Evolutionary conservation across 2,113 vertebrate species (phyloP).

Genomic region (Beaufortia kweichowensis): DNA sequence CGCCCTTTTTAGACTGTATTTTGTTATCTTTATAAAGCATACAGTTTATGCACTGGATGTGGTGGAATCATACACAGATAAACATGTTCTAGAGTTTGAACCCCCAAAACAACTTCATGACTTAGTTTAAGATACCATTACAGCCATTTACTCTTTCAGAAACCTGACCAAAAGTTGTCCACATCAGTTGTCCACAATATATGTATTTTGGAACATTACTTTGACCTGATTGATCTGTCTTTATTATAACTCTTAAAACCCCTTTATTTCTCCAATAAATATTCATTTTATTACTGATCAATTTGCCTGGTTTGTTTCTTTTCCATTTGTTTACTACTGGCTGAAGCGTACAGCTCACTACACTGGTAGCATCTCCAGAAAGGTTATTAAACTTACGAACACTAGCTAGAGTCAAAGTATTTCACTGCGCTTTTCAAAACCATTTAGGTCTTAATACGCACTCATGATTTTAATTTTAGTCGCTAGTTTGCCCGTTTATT

Average conservation of each 20-base stretch:
- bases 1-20: conserved; percentile 27
- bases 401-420: neutral
- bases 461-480: neutral
- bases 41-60: conserved; percentile 10
- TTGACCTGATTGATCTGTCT: neutral
- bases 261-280: neutral
- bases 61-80: conserved; percentile 3
- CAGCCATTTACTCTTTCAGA: neutral
- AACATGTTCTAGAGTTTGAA: neutral
- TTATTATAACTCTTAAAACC: neutral
- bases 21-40: conserved; percentile 47
- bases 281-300: neutral
- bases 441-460: neutral
- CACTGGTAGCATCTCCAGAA: neutral
- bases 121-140: neutral
- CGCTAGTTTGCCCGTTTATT: conserved; percentile 1
- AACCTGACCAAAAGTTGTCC: neutral
- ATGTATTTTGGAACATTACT: neutral
- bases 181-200: too few relatives aligned
- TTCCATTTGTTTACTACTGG: neutral
- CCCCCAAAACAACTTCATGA: neutral
- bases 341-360: too few relatives aligned
- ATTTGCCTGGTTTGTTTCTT: neutral
- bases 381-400: neutral
- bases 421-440: neutral